Evolutionary conservation across 1,140 invertebrate species (phyloP).

Genomic region (Ips typographus): DNA sequence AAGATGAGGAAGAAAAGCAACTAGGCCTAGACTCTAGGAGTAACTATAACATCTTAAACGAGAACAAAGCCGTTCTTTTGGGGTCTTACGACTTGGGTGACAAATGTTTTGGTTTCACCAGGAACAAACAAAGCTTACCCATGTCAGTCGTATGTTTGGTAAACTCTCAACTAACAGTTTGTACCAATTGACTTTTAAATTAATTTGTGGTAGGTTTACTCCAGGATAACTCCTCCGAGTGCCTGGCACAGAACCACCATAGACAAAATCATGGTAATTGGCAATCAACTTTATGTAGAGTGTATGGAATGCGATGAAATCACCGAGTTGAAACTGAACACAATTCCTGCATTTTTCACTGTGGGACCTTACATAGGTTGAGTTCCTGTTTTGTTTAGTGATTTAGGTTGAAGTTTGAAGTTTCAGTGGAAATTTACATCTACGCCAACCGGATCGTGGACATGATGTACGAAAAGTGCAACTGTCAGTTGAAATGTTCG

Average conservation of each 20-base stretch:
- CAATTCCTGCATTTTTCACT: conserved; percentile 57
- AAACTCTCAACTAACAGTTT: not conserved
- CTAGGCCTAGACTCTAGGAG: conserved; percentile 50
- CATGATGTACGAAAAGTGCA: conserved; percentile 54
- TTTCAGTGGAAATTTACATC: conserved; percentile 56
- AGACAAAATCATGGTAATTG: conserved; percentile 58
- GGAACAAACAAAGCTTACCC: conserved; percentile 56
- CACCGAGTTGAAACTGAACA: conserved; percentile 55
- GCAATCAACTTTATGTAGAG: conserved; percentile 55
- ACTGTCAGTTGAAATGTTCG: conserved; percentile 51
- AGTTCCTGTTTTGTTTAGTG: not conserved
- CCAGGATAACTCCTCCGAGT: conserved; percentile 57
- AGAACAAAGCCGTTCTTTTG: conserved; percentile 57
- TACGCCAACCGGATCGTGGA: conserved; percentile 56
- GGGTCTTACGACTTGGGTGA: conserved; percentile 58
- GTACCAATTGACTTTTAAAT: not conserved
- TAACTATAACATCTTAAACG: conserved; percentile 56
- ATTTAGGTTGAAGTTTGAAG: not conserved
- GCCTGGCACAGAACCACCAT: conserved; percentile 58
- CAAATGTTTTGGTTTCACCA: conserved; percentile 56
- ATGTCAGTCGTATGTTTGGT: conserved; percentile 56
- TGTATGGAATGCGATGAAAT: conserved; percentile 52
- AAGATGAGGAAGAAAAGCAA: conserved; percentile 54
- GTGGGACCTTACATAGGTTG: conserved; percentile 54
- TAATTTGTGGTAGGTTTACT: conserved; percentile 48